These are phyloP conservation scores for Sceloporus tristichus DNA, from an alignment of 2,113 vertebrate genomes.

Conservation along the genomic window DNA sequence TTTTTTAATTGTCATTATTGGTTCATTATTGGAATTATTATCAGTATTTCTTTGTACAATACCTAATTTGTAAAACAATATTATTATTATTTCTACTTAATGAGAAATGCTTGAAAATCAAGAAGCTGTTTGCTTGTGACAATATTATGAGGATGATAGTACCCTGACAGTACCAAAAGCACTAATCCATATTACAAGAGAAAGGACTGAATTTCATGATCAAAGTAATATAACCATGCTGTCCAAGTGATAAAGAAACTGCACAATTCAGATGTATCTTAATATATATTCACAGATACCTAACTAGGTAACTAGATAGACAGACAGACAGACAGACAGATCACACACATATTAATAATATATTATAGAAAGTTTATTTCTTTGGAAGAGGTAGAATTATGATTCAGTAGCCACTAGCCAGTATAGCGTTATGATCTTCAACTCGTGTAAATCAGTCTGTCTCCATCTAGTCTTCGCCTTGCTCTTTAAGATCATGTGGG, in stretches of 20 bases:
- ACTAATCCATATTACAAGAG: not conserved
- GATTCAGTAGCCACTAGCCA: accelerated
- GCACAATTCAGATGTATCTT: not conserved
- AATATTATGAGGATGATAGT: too few relatives aligned
- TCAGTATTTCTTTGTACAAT: too few relatives aligned
- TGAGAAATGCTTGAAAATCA: too few relatives aligned
- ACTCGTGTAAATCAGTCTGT: not conserved
- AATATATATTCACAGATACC: not conserved
- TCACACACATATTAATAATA: not conserved
- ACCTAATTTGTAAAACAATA: too few relatives aligned
- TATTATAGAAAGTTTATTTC: not conserved
- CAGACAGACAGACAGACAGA: not conserved
- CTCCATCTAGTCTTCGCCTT: not conserved
- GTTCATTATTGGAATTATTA: too few relatives aligned
- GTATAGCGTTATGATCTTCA: not conserved
- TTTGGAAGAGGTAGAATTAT: not conserved
- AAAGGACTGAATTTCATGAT: not conserved
- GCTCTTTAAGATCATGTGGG: not conserved
- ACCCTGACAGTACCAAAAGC: too few relatives aligned
- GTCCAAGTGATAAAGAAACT: not conserved
- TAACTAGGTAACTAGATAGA: not conserved
- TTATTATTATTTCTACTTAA: too few relatives aligned
- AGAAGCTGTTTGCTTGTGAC: too few relatives aligned
- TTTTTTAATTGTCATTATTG: too few relatives aligned
- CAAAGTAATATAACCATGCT: not conserved